Conservation (phyloP, 64 coral and sea anemone species). For the Catalaphyllia jardinei region DNA sequence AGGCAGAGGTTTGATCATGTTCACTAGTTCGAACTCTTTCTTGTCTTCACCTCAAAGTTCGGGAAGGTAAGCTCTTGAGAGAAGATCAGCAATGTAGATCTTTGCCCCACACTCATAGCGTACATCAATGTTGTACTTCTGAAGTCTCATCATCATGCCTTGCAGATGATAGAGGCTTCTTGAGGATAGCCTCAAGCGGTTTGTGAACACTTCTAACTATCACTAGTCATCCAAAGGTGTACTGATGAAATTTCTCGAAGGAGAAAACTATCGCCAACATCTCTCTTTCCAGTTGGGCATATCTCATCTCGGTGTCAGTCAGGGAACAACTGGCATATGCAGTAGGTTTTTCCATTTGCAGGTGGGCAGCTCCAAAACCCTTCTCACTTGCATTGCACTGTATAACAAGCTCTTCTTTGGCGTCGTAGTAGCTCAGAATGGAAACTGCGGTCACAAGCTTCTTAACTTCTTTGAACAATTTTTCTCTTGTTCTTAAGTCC, state of each 20-base stretch:
- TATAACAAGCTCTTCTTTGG: background rate
- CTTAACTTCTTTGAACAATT: background rate
- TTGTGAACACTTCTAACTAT: slow-evolving; percentile 4
- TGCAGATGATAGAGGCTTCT: background rate
- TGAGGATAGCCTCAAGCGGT: background rate
- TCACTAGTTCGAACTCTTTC: too few species aligned
- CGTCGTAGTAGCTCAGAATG: background rate
- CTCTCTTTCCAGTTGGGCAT: background rate
- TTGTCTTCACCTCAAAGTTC: background rate
- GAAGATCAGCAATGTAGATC: background rate
- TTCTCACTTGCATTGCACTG: slow-evolving; percentile 27
- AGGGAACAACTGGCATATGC: slow-evolving; percentile 5
- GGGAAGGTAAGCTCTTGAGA: background rate
- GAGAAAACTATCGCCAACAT: slow-evolving; percentile 26
- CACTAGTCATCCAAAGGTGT: background rate
- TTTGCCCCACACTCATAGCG: background rate
- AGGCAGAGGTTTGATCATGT: background rate
- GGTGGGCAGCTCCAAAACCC: background rate
- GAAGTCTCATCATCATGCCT: slow-evolving; percentile 24
- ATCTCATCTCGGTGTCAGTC: background rate
- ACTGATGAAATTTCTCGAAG: slow-evolving; percentile 11
- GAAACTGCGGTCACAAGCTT: background rate
- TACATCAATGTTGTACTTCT: background rate
- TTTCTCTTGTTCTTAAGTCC: background rate
- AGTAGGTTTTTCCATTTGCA: background rate